phyloP scores from a whole-genome alignment of 2,113 vertebrate species.

The Terrapene triunguis region DNA sequence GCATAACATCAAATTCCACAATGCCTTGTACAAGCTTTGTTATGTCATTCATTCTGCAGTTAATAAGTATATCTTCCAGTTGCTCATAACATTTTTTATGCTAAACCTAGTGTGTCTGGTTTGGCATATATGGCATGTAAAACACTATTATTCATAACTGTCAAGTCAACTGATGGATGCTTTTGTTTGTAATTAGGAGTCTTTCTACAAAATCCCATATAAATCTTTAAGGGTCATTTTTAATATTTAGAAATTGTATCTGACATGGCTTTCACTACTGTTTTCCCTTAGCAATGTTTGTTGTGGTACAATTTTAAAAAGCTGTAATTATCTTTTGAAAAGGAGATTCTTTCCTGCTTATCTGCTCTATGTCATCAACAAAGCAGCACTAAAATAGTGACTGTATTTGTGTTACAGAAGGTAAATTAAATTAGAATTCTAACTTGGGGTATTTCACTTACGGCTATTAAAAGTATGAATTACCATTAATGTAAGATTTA shows the following conservation, averaged over 20 bases:
- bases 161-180: background rate
- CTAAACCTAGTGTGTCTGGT: background rate
- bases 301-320: background rate
- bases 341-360: background rate
- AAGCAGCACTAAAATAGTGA: background rate
- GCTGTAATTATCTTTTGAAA: background rate
- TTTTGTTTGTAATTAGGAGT: background rate
- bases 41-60: background rate
- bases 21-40: background rate
- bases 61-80: background rate
- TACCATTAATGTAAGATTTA: background rate
- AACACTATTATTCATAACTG: background rate
- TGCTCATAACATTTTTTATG: background rate
- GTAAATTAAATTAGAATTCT: background rate
- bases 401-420: background rate
- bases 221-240: background rate
- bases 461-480: background rate
- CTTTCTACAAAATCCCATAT: background rate
- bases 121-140: background rate
- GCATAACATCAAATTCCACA: background rate
- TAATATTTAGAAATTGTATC: background rate
- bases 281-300: background rate
- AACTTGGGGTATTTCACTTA: background rate
- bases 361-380: background rate
- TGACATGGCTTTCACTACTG: background rate